Conservation (phyloP, 1,140 invertebrate genomes). For the Sycobia sp. region DNA sequence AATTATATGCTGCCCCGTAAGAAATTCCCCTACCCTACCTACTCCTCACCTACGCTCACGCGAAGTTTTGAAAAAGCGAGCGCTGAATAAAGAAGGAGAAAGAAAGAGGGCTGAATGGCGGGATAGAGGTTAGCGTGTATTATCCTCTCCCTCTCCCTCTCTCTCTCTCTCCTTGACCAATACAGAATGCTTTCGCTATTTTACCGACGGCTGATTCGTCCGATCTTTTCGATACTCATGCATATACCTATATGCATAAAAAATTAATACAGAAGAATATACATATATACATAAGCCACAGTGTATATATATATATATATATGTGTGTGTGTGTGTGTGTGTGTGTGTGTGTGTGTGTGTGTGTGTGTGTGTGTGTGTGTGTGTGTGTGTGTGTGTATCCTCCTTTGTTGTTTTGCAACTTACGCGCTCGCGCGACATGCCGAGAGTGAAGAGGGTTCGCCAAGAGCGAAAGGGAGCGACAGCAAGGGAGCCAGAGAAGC, state of each 20-base stretch:
- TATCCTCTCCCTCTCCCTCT: too few relatives aligned
- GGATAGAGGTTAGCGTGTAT: too few relatives aligned
- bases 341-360: background rate
- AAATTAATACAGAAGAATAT: too few relatives aligned
- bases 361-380: background rate
- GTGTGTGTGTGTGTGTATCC: slow-evolving; percentile 47
- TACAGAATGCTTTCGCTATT: too few relatives aligned
- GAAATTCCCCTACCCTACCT: slow-evolving; percentile 21
- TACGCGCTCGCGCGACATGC: slow-evolving; percentile 5
- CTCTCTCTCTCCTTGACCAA: too few relatives aligned
- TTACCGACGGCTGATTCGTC: too few relatives aligned
- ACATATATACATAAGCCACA: too few relatives aligned
- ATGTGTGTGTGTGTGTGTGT: background rate
- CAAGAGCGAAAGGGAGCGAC: background rate
- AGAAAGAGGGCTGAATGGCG: too few relatives aligned
- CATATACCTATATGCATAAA: too few relatives aligned
- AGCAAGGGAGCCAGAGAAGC: too few relatives aligned
- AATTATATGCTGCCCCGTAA: slow-evolving; percentile 59
- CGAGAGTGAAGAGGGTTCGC: slow-evolving; percentile 22
- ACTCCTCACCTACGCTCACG: slow-evolving; percentile 33
- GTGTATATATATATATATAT: slow-evolving; percentile 31
- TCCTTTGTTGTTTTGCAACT: slow-evolving; percentile 25
- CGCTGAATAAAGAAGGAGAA: background rate
- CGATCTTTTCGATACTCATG: too few relatives aligned
- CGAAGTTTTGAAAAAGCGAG: background rate